These are phyloP conservation scores for Turdus rufiventris DNA, from an alignment of 2,113 vertebrate species.

Conservation along the genomic window DNA sequence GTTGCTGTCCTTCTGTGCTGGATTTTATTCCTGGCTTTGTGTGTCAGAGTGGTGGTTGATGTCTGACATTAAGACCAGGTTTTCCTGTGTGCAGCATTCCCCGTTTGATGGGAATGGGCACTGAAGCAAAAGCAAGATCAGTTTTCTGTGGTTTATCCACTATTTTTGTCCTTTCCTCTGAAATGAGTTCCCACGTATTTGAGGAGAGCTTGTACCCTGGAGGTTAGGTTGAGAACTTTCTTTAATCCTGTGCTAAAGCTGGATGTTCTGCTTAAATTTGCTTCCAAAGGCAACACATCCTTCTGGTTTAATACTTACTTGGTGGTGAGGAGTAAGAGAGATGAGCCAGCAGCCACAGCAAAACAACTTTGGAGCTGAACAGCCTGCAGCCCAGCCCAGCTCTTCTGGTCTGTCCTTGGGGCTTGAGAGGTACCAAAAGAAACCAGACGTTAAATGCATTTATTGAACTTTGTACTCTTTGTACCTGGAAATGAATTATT, in stretches of 20 bases:
- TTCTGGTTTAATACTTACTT: neutral
- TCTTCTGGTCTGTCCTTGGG: neutral
- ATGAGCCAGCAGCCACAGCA: neutral
- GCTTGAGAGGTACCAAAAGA: neutral
- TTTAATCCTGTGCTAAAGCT: neutral
- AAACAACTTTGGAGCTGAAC: neutral
- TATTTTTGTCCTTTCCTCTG: neutral
- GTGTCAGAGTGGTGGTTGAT: neutral
- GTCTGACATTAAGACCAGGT: neutral
- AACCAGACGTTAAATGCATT: neutral
- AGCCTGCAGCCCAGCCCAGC: neutral
- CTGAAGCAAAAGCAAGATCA: neutral
- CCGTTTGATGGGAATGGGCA: neutral
- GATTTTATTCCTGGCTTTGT: neutral
- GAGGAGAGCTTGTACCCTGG: neutral
- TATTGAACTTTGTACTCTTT: neutral
- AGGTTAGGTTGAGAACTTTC: neutral
- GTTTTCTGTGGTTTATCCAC: neutral
- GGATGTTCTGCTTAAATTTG: neutral
- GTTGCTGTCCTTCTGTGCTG: neutral
- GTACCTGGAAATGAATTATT: neutral
- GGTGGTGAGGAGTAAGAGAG: neutral
- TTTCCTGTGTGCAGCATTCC: neutral
- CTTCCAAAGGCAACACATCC: neutral
- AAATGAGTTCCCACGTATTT: fast-evolving